These are phyloP conservation scores for Oreocharis arfaki DNA, from an alignment of 2,113 vertebrate genomes.

Conservation along the genomic window DNA sequence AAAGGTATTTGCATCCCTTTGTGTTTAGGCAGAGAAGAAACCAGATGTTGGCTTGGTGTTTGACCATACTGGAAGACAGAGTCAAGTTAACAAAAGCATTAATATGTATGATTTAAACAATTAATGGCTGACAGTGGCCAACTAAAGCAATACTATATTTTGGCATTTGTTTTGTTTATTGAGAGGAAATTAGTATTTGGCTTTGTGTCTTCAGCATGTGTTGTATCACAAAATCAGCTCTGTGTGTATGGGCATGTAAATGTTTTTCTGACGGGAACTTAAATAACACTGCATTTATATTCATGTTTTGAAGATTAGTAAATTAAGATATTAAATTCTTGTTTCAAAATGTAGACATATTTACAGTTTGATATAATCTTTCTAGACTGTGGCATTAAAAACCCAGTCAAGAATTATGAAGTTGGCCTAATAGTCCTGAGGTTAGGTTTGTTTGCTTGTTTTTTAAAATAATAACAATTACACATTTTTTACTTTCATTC, in stretches of 20 bases:
- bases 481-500: background rate
- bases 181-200: background rate
- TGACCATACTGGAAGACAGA: background rate
- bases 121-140: background rate
- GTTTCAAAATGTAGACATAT: background rate
- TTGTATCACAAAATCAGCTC: background rate
- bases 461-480: background rate
- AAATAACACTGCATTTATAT: background rate
- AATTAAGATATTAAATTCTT: background rate
- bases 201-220: background rate
- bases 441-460: background rate
- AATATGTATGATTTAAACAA: background rate
- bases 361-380: background rate
- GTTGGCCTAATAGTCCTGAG: background rate
- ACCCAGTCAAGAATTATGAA: background rate
- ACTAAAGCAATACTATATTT: background rate
- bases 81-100: background rate
- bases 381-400: background rate
- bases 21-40: background rate
- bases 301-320: background rate
- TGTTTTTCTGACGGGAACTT: background rate
- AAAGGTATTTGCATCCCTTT: constrained; percentile 1
- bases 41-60: background rate
- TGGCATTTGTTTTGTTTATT: background rate
- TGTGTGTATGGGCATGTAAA: too few species aligned